Evolutionary conservation across 2,113 vertebrate species (phyloP), one percentile per base, ranked within the genome.

Genomic region (Atractosteus spatula): DNA sequence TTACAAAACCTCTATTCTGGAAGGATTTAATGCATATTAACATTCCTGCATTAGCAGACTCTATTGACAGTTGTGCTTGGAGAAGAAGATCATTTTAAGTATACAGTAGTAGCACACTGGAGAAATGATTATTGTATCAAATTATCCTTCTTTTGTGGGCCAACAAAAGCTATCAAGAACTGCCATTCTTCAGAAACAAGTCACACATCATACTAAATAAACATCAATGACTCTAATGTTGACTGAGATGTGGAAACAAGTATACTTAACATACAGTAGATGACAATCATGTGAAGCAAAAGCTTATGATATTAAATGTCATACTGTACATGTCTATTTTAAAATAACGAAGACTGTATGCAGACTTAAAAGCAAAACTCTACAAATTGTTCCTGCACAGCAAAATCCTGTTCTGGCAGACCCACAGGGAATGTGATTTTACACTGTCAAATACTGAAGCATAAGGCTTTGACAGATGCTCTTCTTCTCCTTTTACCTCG

Each of bases 341-440:
- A 7, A 51, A 10, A 7, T 10, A 51, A 51, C 5, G 47, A 51
- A 51, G 10, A 51, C 47, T 51, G 47, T 51, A 63, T 14, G 70
- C 70, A n/a, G 59, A 43, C 42, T 51, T 62, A 3, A 42, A 12
- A 54, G 13, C 51, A 45, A 63, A 29, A 51, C 70, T 62, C 43
- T 13, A 51, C 14, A 45, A 12, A 17, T 71, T 12, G 61, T 63
- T 71, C 41, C 70, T 41, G 12, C 29, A 29, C 17, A 61, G 70
- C 61, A 71, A 71, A 59, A 57, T 63, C 43, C 57, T 71, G 70
- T 51, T 71, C 54, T 45, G 47, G 59, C 69, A 63, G 56, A 42
- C 59, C 64, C 56, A 8, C n/a, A 29, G 70, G 57, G 29, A 65
- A 71, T 71, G 56, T 13, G 8, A 45, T 71, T 71, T 62, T 62